Base-by-base conservation (phyloP, 2,888 invertebrate genomes). In the Clanis bilineata region DNA sequence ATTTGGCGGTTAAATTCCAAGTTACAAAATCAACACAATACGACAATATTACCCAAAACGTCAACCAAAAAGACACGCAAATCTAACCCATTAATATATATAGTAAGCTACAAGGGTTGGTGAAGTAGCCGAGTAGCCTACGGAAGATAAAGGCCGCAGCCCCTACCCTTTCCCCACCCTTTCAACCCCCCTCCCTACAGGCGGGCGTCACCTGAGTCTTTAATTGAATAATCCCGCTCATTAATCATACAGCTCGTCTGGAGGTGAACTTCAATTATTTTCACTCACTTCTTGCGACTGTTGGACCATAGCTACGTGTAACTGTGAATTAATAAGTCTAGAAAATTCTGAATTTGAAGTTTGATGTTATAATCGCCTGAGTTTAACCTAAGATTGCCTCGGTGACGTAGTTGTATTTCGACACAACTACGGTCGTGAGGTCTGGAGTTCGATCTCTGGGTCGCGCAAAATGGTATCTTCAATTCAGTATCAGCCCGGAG, bases 211-310 rank as follows among this genome's bases (percentile, higher is more conserved):
- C 90, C 90, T 89, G 80, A 82, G 86, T 86, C 87, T 87, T 91
- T 92, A 92, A 92, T 93, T 93, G 90, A 92, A 92, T 92, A 92
- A 92, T 92, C 90, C 83, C 79, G 77, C 83, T 89, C 92, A 92
- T 93, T 92, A 92, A 93, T 93, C 92, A 92, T 89, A 82, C 76
- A 73, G 76, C 79, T 80, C 80, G 85, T 85, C 90, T 90, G 88
- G 82, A 86, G 81, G 81, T 86, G 88, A 90, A 85, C 85, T 85
- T 79, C 82, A 85, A 88, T 90, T 86, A 88, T 88, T 90, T 89
- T 85, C 82, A 84, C 77, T 79, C 76, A 80, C 66, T 80, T 74
- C 79, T 79, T 74, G 73, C 70, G 75, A 73, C 72, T 74, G 63
- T 68, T 70, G 61, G 73, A 69, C 63, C 65, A 28, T 9, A 18